A percentile compares a stretch with the other conserved stretches of the same genome.
phyloP scores from a whole-genome alignment of 2,888 invertebrate species.

The Melinaea menophilus region DNA sequence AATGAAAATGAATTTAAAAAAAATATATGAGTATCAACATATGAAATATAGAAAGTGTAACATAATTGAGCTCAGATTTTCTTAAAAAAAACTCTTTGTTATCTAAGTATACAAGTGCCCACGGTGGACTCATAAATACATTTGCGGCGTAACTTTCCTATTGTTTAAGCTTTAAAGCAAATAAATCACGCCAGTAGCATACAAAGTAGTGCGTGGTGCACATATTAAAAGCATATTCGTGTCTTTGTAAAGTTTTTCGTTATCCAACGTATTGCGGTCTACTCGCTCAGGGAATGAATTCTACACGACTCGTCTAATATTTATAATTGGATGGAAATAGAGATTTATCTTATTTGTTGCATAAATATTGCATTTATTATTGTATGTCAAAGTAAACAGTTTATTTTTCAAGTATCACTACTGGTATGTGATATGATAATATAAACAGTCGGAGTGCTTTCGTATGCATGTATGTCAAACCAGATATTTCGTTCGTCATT shows the following conservation, averaged over 20 bases:
- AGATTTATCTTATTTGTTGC: too few species aligned
- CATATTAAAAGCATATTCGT: constrained; percentile 63
- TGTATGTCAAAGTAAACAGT: too few species aligned
- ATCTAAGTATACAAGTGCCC: neutral
- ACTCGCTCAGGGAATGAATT: constrained; percentile 9
- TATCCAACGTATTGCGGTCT: constrained; percentile 27
- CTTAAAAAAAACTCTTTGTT: neutral
- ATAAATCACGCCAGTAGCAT: constrained; percentile 22
- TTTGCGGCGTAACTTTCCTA: neutral
- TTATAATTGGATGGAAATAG: too few species aligned
- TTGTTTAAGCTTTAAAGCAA: constrained; percentile 41
- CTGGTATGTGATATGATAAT: too few species aligned
- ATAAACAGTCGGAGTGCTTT: too few species aligned
- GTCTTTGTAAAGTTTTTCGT: constrained; percentile 56
- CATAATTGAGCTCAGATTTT: neutral
- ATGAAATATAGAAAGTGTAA: neutral
- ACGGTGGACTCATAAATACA: constrained; percentile 1
- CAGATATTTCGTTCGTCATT: too few species aligned
- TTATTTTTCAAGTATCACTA: too few species aligned
- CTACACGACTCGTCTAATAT: too few species aligned
- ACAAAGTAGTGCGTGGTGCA: constrained; percentile 28
- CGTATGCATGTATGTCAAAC: too few species aligned
- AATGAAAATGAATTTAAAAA: too few species aligned
- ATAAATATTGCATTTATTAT: too few species aligned
- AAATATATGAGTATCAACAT: too few species aligned